Evolutionary conservation across 2,797 vertebrate genomes (phyloP), one percentile per base, ranked within the genome.

Genomic region (Channa striata): DNA sequence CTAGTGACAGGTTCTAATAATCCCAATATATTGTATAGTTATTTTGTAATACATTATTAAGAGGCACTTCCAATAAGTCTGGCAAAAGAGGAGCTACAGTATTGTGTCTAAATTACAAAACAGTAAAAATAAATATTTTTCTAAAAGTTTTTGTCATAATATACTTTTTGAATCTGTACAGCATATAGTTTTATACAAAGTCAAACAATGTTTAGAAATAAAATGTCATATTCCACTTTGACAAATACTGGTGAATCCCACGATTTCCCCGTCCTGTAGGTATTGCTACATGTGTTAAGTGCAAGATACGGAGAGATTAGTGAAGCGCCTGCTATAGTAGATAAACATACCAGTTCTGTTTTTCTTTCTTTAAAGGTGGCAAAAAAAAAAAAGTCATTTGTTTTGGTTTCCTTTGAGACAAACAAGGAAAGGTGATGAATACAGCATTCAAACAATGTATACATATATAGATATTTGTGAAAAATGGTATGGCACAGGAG

Each of bases 41-140:
- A 95, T 91, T 92, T 86, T 95, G 96, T 95, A 94, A 95, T 96
- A 96, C 95, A 96, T 95, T 95, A 94, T 96, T 93, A 93, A 96
- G 96, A 98, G 97, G 97, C 97, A 99, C 96, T 98, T 99, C 95
- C 96, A 97, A 94, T 95, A 97, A 96, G 89, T 97, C 95, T 97
- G 96, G 95, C 94, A 94, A 96, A 96, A 93, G 94, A 95, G 91
- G 93, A 97, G 93, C 94, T 96, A 97, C 94, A 96, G 94, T 95
- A 95, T 95, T 94, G 94, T 97, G 94, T 96, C 96, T 97, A 96
- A 94, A 95, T 96, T 97, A 96, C 94, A 97, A 97, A 97, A 96
- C 93, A 95, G 95, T 96, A 97, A 97, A 98, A 98, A 97, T 98
- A 98, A 97, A 98, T 97, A 97, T 95, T 93, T 95, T 95, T 94